Conservation (phyloP, 2,888 invertebrate species). For the Sialis lutaria region DNA sequence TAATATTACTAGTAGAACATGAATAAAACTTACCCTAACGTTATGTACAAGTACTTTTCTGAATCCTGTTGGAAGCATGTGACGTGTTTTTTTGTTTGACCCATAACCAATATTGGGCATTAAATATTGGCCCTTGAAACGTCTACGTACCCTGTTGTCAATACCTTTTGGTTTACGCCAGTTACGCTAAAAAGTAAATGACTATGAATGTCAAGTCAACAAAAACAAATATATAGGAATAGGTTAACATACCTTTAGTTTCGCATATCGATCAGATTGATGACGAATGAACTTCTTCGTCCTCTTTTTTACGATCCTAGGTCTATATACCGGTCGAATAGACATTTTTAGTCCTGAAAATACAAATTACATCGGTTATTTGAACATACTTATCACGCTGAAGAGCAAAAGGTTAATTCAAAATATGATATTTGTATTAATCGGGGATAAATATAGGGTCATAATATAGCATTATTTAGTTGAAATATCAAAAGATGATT, state of each 20-base stretch:
- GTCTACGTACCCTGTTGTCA: conserved; percentile 96
- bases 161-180: conserved; percentile 99
- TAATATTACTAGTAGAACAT: not conserved
- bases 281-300: conserved; percentile 97
- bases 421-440: not conserved
- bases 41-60: conserved; percentile 88
- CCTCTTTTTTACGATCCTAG: conserved; percentile 89
- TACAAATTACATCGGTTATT: not conserved
- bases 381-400: not conserved
- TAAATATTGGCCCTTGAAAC: conserved; percentile 97
- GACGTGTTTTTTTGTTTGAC: conserved; percentile 82
- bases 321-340: conserved; percentile 76
- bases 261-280: conserved; percentile 95
- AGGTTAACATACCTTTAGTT: conserved; percentile 56
- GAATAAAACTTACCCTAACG: conserved; percentile 40
- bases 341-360: conserved; percentile 46
- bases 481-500: no score
- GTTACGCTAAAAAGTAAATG: conserved; percentile 47
- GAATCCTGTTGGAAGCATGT: conserved; percentile 96
- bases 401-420: not conserved
- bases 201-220: conserved; percentile 6
- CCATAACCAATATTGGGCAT: conserved; percentile 99
- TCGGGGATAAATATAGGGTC: no score
- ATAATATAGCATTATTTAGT: no score
- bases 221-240: conserved; percentile 4